Conservation (phyloP, 2,797 vertebrate species). For the Erpetoichthys calabaricus region DNA sequence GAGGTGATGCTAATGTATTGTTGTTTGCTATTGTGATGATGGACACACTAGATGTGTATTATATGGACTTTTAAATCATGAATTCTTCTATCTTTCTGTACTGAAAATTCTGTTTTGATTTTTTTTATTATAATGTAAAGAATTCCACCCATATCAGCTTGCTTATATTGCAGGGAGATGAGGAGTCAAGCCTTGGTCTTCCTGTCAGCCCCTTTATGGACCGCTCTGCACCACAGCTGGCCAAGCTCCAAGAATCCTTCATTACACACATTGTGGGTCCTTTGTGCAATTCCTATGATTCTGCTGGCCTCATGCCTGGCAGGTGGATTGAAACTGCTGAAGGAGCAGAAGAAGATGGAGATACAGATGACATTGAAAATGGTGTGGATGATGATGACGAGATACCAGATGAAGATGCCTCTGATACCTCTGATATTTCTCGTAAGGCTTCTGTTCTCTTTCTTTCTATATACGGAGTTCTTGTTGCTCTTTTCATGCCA, state of each 20-base stretch:
- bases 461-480: background rate
- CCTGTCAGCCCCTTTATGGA: slow-evolving; percentile 97
- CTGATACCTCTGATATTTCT: slow-evolving; percentile 64
- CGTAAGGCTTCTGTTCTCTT: slow-evolving; percentile 33
- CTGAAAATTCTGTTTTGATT: too few relatives aligned
- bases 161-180: slow-evolving; percentile 65
- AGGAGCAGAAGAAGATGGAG: slow-evolving; percentile 58
- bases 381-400: slow-evolving; percentile 32
- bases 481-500: too few relatives aligned
- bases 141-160: too few relatives aligned
- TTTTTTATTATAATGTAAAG: too few relatives aligned
- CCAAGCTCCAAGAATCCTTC: slow-evolving; percentile 95
- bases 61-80: too few relatives aligned
- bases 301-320: slow-evolving; percentile 84
- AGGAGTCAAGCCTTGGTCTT: slow-evolving; percentile 83
- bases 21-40: too few relatives aligned
- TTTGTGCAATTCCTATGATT: slow-evolving; percentile 87
- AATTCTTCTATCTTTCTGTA: too few relatives aligned
- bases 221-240: slow-evolving; percentile 85
- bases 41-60: too few relatives aligned
- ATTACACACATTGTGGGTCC: slow-evolving; percentile 97
- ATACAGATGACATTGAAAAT: slow-evolving; percentile 40
- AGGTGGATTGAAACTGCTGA: slow-evolving; percentile 68
- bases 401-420: slow-evolving; percentile 62
- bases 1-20: too few relatives aligned